Conservation (phyloP, 2,113 vertebrate species). For the Apteryx owenii region DNA sequence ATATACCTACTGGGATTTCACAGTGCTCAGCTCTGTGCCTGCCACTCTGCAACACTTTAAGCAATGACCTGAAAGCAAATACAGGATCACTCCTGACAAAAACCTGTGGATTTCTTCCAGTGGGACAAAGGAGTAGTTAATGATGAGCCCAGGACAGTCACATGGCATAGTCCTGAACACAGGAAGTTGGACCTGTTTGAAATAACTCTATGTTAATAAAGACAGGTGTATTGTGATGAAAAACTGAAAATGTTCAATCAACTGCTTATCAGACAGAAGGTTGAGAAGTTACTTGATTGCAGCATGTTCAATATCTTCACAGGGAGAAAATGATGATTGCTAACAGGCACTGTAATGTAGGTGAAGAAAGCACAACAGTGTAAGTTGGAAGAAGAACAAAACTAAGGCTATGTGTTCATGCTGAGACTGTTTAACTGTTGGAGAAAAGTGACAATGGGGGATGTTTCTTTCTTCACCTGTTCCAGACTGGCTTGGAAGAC, state of each 20-base stretch:
- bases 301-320: not conserved
- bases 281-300: not conserved
- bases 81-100: not conserved
- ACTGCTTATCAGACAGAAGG: not conserved
- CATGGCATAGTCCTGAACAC: not conserved
- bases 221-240: not conserved
- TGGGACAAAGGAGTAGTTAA: not conserved
- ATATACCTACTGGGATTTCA: not conserved
- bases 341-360: not conserved
- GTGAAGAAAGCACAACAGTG: not conserved
- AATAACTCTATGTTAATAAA: not conserved
- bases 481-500: not conserved
- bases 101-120: not conserved
- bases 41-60: not conserved
- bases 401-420: not conserved
- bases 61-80: not conserved
- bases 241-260: not conserved
- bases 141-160: not conserved
- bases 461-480: not conserved
- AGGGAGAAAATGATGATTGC: not conserved
- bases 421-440: not conserved
- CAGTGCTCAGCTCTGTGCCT: not conserved
- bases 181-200: not conserved
- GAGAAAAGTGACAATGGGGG: not conserved
- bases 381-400: not conserved